A percentile compares a stretch with the other conserved stretches of the same genome.
Evolutionary conservation across 2,113 vertebrate genomes (phyloP).

Genomic region (Actenoides lindsayi): DNA sequence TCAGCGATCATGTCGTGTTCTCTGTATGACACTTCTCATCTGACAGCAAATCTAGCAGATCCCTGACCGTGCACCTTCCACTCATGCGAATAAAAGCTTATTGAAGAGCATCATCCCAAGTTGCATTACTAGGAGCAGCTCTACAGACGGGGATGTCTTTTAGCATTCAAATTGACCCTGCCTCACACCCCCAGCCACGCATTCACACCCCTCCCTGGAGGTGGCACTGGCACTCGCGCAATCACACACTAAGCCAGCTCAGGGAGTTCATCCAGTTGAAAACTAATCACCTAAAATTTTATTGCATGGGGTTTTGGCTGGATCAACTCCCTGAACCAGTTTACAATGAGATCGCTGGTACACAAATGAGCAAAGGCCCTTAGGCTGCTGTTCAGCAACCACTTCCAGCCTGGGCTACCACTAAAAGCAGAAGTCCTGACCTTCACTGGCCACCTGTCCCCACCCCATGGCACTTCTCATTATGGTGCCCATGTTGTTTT

Average conservation of each 20-base stretch:
- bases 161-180: background rate
- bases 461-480: background rate
- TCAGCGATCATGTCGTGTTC: background rate
- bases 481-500: background rate
- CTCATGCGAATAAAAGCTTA: background rate
- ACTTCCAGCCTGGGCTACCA: background rate
- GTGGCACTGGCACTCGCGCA: background rate
- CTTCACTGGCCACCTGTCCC: background rate
- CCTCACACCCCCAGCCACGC: background rate
- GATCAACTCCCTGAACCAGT: slow-evolving; percentile 51
- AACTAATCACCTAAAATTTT: slow-evolving; percentile 19
- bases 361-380: background rate
- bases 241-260: background rate
- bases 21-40: background rate
- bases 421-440: background rate
- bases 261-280: slow-evolving; percentile 31
- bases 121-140: background rate
- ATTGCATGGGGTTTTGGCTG: background rate
- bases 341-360: background rate
- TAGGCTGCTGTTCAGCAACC: background rate
- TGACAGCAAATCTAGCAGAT: background rate
- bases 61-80: fast-evolving
- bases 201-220: background rate
- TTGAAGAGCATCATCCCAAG: background rate
- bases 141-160: background rate